phyloP scores from a whole-genome alignment of 2,797 vertebrate genomes.

The Sitta carolinensis region DNA sequence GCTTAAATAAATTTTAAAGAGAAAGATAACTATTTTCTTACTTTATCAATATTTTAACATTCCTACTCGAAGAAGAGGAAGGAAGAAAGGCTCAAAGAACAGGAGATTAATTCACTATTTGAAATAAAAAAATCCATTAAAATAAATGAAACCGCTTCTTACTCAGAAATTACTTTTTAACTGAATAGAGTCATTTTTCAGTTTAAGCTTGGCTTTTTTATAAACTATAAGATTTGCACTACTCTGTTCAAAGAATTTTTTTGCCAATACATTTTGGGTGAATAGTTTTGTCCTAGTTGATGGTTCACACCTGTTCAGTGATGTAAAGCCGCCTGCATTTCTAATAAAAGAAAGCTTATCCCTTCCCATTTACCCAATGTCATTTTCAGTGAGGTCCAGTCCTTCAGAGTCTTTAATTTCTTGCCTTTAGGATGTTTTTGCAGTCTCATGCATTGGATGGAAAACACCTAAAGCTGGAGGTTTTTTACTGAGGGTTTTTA shows the following conservation, averaged over 20 bases:
- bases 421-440: background rate
- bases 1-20: background rate
- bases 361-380: background rate
- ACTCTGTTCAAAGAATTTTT: background rate
- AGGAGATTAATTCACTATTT: conserved; percentile 4
- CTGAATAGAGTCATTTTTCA: background rate
- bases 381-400: background rate
- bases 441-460: background rate
- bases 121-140: conserved; percentile 13
- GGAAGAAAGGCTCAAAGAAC: background rate
- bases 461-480: background rate
- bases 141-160: background rate
- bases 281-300: background rate
- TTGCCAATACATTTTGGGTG: background rate
- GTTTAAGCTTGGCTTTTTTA: background rate
- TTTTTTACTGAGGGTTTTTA: background rate
- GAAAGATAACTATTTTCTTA: background rate
- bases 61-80: background rate
- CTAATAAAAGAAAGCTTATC: background rate
- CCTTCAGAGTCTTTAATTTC: background rate
- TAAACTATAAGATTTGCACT: background rate
- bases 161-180: background rate
- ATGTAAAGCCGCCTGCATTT: background rate
- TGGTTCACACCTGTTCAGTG: background rate
- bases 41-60: conserved; percentile 42